Base-by-base conservation (phyloP, 2,113 vertebrate species). In the Labrus mixtus region DNA sequence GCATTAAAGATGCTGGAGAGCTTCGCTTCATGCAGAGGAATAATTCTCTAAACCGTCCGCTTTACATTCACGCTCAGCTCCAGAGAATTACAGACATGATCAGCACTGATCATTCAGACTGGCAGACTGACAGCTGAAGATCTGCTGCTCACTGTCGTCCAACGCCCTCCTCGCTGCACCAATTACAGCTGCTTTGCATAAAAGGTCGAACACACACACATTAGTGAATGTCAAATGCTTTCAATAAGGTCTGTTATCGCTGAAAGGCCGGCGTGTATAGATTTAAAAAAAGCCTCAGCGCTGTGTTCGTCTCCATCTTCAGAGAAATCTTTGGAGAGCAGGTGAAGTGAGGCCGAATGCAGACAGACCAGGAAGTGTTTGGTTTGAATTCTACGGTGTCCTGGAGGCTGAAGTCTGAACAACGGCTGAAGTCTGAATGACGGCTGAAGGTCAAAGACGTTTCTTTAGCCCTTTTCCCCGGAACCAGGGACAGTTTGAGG, bases 171-270 rank as follows among this genome's bases (percentile, higher is more conserved):
- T 51, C 17, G 3, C 25, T 36, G 11, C 68, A 60, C 61, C 62
- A 63, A 59, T 79, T 79, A 79, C 56, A 50, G 64, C 63, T 7
- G 37, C 17, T 84, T 65, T 60, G 64, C 68, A 61, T 64, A 50
- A 25, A 25, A 68, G 45, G 73, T 20, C 45, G 45, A 46, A 51
- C 23, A 63, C 43, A 63, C 48, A 55, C 51, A 63, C 60, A 13
- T 10, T 56, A 29, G 19, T 15, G 71, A 76, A 77, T 68, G 58
- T 77, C 68, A 81, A 48, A 58, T 0, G 63, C 29, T 69, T 56
- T 65, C 66, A 64, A 46, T 67, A 57, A 78, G 1, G 45, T 41
- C 60, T 58, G 73, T 57, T 62, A 78, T 78, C 69, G 56, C 55
- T 33, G 41, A 77, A 41, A 65, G 51, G 59, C 25, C 19, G 16